Conservation (phyloP, 2,888 invertebrate genomes). For the Synanthedon vespiformis region DNA sequence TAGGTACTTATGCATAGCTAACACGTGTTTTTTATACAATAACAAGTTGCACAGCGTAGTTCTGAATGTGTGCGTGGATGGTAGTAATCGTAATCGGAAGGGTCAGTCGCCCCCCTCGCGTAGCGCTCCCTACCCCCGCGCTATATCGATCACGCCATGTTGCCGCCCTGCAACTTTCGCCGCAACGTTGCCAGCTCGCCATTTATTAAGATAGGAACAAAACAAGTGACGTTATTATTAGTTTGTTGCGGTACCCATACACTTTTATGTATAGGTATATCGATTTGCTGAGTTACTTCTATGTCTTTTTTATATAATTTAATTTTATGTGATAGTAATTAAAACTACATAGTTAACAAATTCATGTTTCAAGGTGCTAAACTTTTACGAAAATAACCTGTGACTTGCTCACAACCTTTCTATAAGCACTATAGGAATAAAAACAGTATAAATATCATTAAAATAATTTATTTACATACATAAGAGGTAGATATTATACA, state of each 20-base stretch:
- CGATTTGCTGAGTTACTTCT: no score
- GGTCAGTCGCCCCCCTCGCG: slow-evolving; percentile 24
- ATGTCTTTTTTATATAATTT: not conserved
- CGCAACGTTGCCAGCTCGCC: slow-evolving; percentile 48
- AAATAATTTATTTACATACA: no score
- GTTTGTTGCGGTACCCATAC: not conserved
- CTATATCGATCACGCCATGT: slow-evolving; percentile 22
- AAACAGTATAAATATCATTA: no score
- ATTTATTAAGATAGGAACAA: slow-evolving; percentile 21
- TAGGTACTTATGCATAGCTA: no score
- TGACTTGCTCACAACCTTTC: no score
- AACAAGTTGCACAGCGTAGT: not conserved
- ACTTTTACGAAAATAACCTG: no score
- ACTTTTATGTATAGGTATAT: not conserved
- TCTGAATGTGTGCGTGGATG: slow-evolving; percentile 2
- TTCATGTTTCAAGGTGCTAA: not conserved
- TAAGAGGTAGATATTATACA: no score
- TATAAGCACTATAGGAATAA: no score
- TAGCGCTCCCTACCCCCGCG: slow-evolving; percentile 13
- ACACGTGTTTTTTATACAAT: not conserved
- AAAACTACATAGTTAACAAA: no score
- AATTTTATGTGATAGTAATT: no score
- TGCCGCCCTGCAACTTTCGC: slow-evolving; percentile 45
- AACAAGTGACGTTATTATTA: not conserved
- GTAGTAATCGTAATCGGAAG: slow-evolving; percentile 23